Evolutionary conservation across 2,797 vertebrate species (phyloP), one percentile per base, ranked within the genome.

Genomic region (Scomberomorus guttatus): DNA sequence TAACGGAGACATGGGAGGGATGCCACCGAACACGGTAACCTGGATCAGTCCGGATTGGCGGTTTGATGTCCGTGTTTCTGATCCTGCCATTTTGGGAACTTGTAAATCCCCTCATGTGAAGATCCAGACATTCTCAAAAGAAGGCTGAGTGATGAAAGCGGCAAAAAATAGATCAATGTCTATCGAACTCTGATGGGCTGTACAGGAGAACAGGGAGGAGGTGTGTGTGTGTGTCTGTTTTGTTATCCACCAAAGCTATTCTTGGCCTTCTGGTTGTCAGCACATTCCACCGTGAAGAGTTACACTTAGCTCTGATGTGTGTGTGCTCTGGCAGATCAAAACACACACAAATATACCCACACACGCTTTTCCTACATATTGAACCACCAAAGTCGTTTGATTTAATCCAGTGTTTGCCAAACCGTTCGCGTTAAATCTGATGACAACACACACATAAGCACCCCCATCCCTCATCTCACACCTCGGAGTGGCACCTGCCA

Each of bases 161-260:
- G 64, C 63, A 71, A 72, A 83, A 89, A 90, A 89, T 87, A 92
- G 86, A 90, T 84, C 68, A 63, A 79, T 76, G 88, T 75, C 77
- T 69, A 91, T 90, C 67, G 65, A 91, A 88, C 80, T 69, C 59
- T 72, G 83, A 88, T 85, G 85, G 86, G 67, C 84, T 42, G 69
- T 54, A 69, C 70, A 58, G 75, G 78, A 50, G 46, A 85, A 76
- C 71, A 65, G 79, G 66, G 80, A 79, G 83, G 71, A 75, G 60
- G 86, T 82, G 76, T 84, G 78, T 82, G 76, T 84, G 78, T 72
- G 79, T 70, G 63, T 87, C 63, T 89, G 73, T 86, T 79, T 87
- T 83, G 87, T 92, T 94, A 90, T 93, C 91, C 87, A 63, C 24
- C 72, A 61, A 71, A 86, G 90, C 90, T 95, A 94, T 94, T 95